Evolutionary conservation across 2,797 vertebrate species (phyloP).

Genomic region (Myotis planiceps): DNA sequence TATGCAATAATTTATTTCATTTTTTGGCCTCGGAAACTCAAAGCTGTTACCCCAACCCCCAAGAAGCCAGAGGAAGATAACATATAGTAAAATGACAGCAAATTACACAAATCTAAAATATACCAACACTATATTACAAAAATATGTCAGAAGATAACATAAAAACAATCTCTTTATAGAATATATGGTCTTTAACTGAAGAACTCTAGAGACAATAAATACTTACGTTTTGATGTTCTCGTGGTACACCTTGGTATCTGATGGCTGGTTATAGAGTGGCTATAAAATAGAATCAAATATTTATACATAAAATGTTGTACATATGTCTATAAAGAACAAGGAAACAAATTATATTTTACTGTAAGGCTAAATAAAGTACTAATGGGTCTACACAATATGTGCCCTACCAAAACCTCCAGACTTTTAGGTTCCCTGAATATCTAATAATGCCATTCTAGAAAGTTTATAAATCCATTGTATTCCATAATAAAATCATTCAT

Average conservation of each 20-base stretch:
- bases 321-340: conserved; percentile 11
- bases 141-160: conserved; percentile 67
- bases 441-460: not conserved
- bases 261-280: conserved; percentile 99
- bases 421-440: not conserved
- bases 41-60: conserved; percentile 83
- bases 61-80: conserved; percentile 83
- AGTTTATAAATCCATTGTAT: not conserved
- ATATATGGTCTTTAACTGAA: conserved; percentile 56
- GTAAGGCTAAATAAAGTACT: not conserved
- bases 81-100: conserved; percentile 77
- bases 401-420: not conserved
- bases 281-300: conserved; percentile 80
- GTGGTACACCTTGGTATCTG: conserved; percentile 99
- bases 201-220: conserved; percentile 46
- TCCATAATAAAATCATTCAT: not conserved
- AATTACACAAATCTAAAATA: conserved; percentile 81
- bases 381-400: not conserved
- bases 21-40: conserved; percentile 82
- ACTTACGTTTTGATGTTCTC: conserved; percentile 99
- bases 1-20: conserved; percentile 79
- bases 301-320: conserved; percentile 17
- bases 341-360: not conserved
- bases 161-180: conserved; percentile 71
- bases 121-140: conserved; percentile 69